Evolutionary conservation across 2,113 vertebrate species (phyloP), one percentile per base, ranked within the genome.

Genomic region (Andinoacara biseriatus): DNA sequence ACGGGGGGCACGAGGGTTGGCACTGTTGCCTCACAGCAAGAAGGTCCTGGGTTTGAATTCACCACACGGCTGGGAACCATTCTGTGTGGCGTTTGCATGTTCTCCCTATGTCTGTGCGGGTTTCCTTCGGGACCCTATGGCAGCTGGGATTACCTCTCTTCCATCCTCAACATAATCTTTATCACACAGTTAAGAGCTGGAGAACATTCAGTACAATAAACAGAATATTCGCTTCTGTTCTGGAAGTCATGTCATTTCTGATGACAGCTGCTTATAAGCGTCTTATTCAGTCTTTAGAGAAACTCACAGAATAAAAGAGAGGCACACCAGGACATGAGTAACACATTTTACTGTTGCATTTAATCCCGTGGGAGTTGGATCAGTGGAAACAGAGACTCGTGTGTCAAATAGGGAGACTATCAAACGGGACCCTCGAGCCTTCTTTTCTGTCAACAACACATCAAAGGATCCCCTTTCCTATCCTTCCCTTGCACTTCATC

Each of bases 371-470:
- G 85, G 82, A 86, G 85, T 58, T 33, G 20, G 76, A 80, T 87
- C 9, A 52, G 67, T 74, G 58, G 69, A 74, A 54, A 74, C 69
- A 24, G 78, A 86, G 72, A 35, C 63, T 60, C 22, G 62, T 54
- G 69, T 78, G 72, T 87, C 86, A 86, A 84, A 87, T 29, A 31
- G 31, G 78, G 74, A 89, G 78, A 62, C 80, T 84, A 80, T 85
- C 86, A 87, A 81, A 86, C 35, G 29, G 57, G 17, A 46, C 85
- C 89, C 87, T 74, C 1, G 1, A 81, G 86, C 85, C 76, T 22
- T 38, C n/a, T 76, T 58, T 46, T 83, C 72, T 78, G 82, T 85
- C 84, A 88, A 89, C 85, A 93, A 85, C 69, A 89, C 82, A 87
- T 92, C 78, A 85, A 85, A 89, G 82, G 67, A 54, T 81, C 54